phyloP scores from a whole-genome alignment of 2,797 vertebrate species.

The Lindbergichthys nudifrons region DNA sequence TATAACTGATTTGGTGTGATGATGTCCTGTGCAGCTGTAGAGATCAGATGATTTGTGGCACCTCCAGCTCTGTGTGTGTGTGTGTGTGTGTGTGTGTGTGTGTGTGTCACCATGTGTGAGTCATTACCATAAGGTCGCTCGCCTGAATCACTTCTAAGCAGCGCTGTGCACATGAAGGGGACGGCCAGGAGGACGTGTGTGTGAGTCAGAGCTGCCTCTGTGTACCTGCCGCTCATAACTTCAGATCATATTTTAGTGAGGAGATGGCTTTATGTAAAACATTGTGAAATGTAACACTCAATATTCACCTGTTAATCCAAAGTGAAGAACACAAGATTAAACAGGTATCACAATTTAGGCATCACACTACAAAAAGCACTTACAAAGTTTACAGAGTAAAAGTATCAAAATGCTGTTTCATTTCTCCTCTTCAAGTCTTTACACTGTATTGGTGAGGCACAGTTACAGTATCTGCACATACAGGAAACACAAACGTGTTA shows the following conservation, averaged over 20 bases:
- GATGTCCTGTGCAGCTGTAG: not conserved
- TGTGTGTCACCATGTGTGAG: not conserved
- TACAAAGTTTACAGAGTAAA: not conserved
- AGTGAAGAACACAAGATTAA: not conserved
- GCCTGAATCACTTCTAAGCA: constrained; percentile 37
- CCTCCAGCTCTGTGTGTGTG: constrained; percentile 18
- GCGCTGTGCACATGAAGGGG: constrained; percentile 29
- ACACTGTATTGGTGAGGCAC: not conserved
- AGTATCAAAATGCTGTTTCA: not conserved
- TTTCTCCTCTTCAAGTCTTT: not conserved
- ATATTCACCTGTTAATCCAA: not conserved
- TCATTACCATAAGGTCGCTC: constrained; percentile 34
- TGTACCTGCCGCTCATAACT: constrained; percentile 5
- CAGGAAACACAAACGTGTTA: too few species aligned
- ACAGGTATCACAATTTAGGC: too few species aligned
- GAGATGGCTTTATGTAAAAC: not conserved
- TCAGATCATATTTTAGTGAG: constrained; percentile 1
- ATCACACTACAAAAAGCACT: not conserved
- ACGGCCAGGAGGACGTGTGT: not conserved
- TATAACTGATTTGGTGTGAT: not conserved
- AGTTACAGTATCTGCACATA: not conserved
- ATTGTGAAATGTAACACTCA: not conserved
- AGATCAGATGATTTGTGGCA: constrained; percentile 32
- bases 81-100: not conserved
- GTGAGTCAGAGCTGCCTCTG: constrained; percentile 40